Conservation (phyloP, 2,797 vertebrate species). For the Microctenopoma lineatum region DNA sequence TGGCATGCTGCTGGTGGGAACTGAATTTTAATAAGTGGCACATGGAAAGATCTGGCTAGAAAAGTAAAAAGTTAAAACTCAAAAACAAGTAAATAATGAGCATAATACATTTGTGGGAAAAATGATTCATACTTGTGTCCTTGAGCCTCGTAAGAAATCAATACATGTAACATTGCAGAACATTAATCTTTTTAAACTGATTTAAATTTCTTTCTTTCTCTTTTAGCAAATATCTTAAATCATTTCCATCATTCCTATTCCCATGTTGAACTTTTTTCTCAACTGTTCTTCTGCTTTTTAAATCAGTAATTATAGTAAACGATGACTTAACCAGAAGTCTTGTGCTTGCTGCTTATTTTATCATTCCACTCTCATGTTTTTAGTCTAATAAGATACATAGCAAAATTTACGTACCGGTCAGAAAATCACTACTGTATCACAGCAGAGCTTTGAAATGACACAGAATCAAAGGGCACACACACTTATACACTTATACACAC, state of each 20-base stretch:
- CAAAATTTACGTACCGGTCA: neutral
- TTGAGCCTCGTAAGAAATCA: slow-evolving; percentile 43
- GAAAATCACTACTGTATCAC: neutral
- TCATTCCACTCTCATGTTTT: slow-evolving; percentile 28
- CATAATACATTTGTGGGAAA: slow-evolving; percentile 31
- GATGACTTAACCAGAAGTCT: slow-evolving; percentile 38
- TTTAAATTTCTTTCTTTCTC: slow-evolving; percentile 13
- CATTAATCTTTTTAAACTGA: slow-evolving; percentile 37
- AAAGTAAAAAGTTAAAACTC: slow-evolving; percentile 47
- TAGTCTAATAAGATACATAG: neutral
- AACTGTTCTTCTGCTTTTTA: slow-evolving; percentile 9
- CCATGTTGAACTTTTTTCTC: slow-evolving; percentile 13
- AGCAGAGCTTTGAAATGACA: neutral
- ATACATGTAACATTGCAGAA: slow-evolving; percentile 27
- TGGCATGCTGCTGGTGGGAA: slow-evolving; percentile 24
- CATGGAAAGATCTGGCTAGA: slow-evolving; percentile 22
- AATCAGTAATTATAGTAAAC: slow-evolving; percentile 45
- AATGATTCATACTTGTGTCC: slow-evolving; percentile 23
- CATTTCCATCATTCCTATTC: neutral
- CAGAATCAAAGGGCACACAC: neutral
- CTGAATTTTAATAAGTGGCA: slow-evolving; percentile 45
- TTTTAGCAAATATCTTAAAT: slow-evolving; percentile 31
- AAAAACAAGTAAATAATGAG: slow-evolving; percentile 6
- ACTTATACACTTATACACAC: no score
- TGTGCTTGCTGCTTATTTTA: slow-evolving; percentile 17